These are phyloP conservation scores for Akabosia matsudoensis DNA, from an alignment of 1,140 invertebrate species.

Conservation along the genomic window DNA sequence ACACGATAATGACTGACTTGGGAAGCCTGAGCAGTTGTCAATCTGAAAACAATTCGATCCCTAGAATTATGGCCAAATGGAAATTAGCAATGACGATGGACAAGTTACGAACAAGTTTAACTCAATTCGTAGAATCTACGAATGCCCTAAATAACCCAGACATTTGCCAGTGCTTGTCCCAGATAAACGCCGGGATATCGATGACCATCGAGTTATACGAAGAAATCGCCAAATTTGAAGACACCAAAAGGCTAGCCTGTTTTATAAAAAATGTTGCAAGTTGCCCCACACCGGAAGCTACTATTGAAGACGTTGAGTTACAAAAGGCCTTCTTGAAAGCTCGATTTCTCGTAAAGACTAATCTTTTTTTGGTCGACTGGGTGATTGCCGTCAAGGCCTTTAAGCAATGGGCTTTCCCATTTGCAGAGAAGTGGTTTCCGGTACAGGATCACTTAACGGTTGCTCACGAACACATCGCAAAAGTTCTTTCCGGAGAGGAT, in stretches of 20 bases:
- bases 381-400: neutral
- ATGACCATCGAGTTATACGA: neutral
- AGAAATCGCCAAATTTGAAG: neutral
- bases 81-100: neutral
- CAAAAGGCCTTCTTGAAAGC: neutral
- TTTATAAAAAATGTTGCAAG: neutral
- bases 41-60: neutral
- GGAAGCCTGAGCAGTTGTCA: neutral
- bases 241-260: neutral
- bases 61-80: neutral
- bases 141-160: neutral
- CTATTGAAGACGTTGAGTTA: neutral
- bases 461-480: neutral
- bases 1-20: neutral
- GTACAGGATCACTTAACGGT: neutral
- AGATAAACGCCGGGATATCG: neutral
- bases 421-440: neutral
- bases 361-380: neutral
- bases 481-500: neutral
- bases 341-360: neutral
- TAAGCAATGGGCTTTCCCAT: neutral
- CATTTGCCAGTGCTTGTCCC: neutral
- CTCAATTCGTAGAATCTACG: neutral
- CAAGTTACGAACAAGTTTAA: neutral
- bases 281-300: neutral